phyloP scores from a whole-genome alignment of 2,888 invertebrate genomes.

The Chalcis sispes region DNA sequence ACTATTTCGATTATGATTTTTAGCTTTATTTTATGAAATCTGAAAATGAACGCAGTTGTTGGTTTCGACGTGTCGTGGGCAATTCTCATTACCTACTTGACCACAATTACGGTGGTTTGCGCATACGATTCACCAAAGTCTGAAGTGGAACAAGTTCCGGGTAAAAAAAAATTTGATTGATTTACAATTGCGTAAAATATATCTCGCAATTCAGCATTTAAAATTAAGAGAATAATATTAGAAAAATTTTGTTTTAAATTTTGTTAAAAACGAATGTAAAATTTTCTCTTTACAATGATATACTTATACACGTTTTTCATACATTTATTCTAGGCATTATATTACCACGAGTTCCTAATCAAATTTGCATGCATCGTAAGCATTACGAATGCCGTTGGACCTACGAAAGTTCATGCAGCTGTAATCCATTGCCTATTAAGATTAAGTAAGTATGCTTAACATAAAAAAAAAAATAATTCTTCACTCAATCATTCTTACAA shows the following conservation, averaged over 20 bases:
- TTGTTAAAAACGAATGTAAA: no score
- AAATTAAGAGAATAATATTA: background rate
- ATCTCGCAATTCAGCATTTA: background rate
- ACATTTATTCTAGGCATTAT: conserved; percentile 31
- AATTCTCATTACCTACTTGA: background rate
- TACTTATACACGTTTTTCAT: no score
- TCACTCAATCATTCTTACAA: no score
- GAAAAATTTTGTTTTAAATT: no score
- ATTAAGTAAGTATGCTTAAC: background rate
- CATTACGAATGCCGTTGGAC: conserved; percentile 44
- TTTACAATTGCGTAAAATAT: background rate
- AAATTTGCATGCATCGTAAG: conserved; percentile 35
- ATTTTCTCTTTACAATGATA: no score
- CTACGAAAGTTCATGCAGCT: conserved; percentile 44
- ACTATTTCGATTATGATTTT: no score
- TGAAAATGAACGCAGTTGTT: background rate
- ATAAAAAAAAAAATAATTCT: no score
- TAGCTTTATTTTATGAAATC: background rate
- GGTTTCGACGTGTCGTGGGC: background rate
- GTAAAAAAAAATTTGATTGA: conserved; percentile 24
- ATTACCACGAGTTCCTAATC: conserved; percentile 1
- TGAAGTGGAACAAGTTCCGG: conserved; percentile 39
- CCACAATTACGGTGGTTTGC: background rate
- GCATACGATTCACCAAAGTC: conserved; percentile 6
- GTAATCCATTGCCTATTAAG: background rate